These are phyloP conservation scores for Noctilio leporinus DNA, from an alignment of 2,113 vertebrate species.

Conservation along the genomic window DNA sequence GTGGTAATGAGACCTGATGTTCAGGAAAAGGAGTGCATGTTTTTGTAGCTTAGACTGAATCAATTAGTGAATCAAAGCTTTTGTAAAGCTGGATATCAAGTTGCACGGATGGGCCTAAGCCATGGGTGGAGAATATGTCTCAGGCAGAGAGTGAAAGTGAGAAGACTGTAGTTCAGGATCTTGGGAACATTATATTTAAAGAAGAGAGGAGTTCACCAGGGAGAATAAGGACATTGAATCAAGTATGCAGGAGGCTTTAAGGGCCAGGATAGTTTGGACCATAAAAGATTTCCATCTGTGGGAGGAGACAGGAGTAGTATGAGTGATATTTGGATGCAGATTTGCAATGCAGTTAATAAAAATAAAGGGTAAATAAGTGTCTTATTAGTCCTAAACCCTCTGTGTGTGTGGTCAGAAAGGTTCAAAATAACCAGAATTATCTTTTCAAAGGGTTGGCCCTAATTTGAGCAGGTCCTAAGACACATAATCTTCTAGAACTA, in stretches of 20 bases:
- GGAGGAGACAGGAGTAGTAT: background rate
- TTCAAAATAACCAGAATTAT: background rate
- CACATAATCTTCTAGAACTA: background rate
- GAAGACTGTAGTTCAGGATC: background rate
- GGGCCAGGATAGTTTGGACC: background rate
- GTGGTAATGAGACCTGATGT: background rate
- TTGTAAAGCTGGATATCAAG: background rate
- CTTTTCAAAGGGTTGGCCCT: background rate
- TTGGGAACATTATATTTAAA: background rate
- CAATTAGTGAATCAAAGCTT: background rate
- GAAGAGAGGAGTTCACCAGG: background rate
- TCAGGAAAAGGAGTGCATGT: background rate
- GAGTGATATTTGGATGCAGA: background rate
- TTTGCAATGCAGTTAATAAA: background rate
- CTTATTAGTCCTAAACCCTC: background rate
- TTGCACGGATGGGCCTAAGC: background rate
- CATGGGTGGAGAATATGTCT: too few relatives aligned
- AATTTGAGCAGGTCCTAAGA: background rate
- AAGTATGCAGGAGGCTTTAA: background rate
- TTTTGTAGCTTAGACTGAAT: background rate
- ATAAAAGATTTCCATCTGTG: background rate
- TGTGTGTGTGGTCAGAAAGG: background rate
- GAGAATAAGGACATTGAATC: background rate
- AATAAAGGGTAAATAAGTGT: background rate
- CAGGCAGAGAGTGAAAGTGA: background rate